These are phyloP conservation scores for Cardinalis cardinalis DNA, from an alignment of 2,113 vertebrate species.

Conservation along the genomic window DNA sequence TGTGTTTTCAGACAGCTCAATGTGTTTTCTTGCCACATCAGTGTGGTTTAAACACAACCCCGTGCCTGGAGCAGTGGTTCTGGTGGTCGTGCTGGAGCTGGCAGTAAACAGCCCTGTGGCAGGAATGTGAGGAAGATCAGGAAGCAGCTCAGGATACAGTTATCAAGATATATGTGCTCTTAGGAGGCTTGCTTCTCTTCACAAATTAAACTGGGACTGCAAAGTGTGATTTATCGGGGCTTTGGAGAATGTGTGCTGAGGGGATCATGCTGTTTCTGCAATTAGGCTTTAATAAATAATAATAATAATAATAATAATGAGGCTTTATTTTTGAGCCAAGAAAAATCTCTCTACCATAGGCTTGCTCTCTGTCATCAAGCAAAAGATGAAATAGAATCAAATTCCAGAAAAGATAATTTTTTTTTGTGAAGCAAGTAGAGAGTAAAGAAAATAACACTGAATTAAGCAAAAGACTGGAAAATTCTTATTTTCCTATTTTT, in stretches of 20 bases:
- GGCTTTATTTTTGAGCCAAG: slow-evolving; percentile 21
- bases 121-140: not conserved
- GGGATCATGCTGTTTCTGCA: not conserved
- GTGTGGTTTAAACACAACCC: not conserved
- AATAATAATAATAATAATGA: slow-evolving; percentile 3
- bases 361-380: not conserved
- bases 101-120: not conserved
- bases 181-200: not conserved
- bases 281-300: slow-evolving; percentile 47
- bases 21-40: not conserved
- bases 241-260: not conserved
- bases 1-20: not conserved
- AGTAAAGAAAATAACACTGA: not conserved
- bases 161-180: slow-evolving; percentile 12
- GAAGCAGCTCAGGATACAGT: slow-evolving; percentile 41
- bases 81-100: not conserved
- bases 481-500: not conserved
- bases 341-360: not conserved
- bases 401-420: slow-evolving; percentile 5
- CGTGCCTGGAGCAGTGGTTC: not conserved
- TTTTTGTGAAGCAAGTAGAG: not conserved
- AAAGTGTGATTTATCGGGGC: not conserved
- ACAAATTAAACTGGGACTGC: not conserved
- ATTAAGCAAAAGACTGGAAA: not conserved
- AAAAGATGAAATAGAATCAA: not conserved